Base-by-base conservation (phyloP, 2,797 vertebrate genomes). In the Lithobates sylvaticus region DNA sequence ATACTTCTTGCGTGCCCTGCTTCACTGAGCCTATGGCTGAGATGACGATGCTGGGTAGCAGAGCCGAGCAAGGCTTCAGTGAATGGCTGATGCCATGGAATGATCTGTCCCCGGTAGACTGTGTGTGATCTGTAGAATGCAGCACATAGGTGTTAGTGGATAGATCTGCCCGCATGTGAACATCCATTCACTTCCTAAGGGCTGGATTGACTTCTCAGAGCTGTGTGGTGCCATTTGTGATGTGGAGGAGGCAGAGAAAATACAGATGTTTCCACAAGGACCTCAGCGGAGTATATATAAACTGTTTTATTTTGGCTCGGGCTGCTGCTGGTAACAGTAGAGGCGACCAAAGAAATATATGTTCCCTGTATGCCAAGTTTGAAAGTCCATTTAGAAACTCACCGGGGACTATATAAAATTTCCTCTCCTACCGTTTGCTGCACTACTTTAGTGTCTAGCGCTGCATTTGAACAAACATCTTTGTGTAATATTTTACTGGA, bases 131-230 rank as follows among this genome's bases (percentile, higher is more conserved):
- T 78, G 77, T 64, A 72, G 84, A 76, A 81, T 77, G 34, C 73
- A 77, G 80, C 80, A 86, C 74, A 73, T 78, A 64, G 85, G 79
- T 72, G 68, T 44, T 72, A 76, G 26, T 29, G 50, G 65, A 61
- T 32, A 54, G 36, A 12, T 5, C 69, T 65, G 58, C 58, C 26
- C 77, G 27, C 29, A 9, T 23, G 36, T 34, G 61, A 65, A 7
- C 9, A 64, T 32, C 67, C 9, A 61, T 65, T 84, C 10, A 27
- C 34, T 13, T 34, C 44, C 32, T 23, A 5, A 44, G 32, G 67
- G 29, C 39, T 78, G 74, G 15, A 61, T 64, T 84, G 5, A 27
- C 34, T 42, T 27, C 44, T 21, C 12, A 13, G 61, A 64, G 36
- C 23, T 27, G 34, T 80, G 42, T 36, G 74, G 32, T 74, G n/a